Conservation (phyloP, 2,113 vertebrate genomes). For the Plotosus lineatus region DNA sequence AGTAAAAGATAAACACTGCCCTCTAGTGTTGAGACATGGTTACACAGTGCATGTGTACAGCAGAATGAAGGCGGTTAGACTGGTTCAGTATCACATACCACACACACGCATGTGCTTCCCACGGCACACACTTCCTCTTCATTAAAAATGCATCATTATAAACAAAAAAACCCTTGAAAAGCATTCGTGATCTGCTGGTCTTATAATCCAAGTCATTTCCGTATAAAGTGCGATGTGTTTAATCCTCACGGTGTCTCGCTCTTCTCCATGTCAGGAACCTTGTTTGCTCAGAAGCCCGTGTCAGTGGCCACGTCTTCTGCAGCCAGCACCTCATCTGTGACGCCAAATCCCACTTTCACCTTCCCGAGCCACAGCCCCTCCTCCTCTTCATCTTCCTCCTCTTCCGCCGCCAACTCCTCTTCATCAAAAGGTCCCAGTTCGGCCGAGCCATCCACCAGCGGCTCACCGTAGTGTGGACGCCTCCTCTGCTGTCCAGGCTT, state of each 20-base stretch:
- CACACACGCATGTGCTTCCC: no score
- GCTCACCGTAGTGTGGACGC: constrained; percentile 67
- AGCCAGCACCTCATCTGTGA: constrained; percentile 60
- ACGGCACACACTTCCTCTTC: neutral
- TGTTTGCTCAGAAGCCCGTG: constrained; percentile 75
- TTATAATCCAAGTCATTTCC: neutral
- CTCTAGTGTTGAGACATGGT: neutral
- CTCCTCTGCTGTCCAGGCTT: constrained; percentile 48
- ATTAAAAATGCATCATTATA: neutral
- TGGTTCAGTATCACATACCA: neutral
- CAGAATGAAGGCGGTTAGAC: no score
- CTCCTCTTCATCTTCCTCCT: constrained; percentile 70
- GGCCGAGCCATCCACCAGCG: constrained; percentile 68
- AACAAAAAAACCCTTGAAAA: no score
- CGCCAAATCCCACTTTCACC: constrained; percentile 64
- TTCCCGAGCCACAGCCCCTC: constrained; percentile 74
- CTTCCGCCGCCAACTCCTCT: constrained; percentile 67
- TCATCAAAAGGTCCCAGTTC: constrained; percentile 73
- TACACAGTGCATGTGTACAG: neutral
- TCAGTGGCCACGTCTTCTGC: constrained; percentile 53
- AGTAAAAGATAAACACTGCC: neutral
- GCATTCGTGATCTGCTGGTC: neutral
- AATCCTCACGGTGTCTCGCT: neutral
- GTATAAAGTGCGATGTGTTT: neutral
- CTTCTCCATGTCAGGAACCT: constrained; percentile 64